A percentile compares a stretch with the other conserved stretches of the same genome.
Evolutionary conservation across 2,888 invertebrate species (phyloP).

Genomic region (Scelioninae gen. 2): DNA sequence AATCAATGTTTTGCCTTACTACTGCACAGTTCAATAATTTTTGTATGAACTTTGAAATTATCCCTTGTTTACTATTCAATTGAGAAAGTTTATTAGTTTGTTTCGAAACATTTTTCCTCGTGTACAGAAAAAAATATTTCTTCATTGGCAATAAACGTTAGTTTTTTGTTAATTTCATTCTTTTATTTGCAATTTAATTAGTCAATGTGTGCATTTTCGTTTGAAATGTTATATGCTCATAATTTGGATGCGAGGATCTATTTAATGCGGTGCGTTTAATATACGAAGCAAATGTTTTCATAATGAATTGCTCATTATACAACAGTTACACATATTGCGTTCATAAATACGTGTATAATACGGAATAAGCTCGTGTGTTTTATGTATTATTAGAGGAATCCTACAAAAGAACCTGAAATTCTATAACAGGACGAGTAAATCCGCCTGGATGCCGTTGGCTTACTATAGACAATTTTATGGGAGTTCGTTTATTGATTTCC

Average conservation of each 20-base stretch:
- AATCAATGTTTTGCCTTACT: too few relatives aligned
- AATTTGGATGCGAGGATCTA: constrained; percentile 20
- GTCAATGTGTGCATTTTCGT: constrained; percentile 13
- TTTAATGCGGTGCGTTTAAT: constrained; percentile 40
- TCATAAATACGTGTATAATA: constrained; percentile 52
- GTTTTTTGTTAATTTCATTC: too few relatives aligned
- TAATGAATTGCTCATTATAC: constrained; percentile 50
- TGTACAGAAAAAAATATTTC: too few relatives aligned
- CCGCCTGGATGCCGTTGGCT: constrained; percentile 52
- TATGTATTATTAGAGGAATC: constrained; percentile 56
- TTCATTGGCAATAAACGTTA: too few relatives aligned
- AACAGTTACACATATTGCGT: constrained; percentile 46
- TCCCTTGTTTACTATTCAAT: too few relatives aligned
- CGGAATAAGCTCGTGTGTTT: constrained; percentile 42
- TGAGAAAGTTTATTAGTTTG: too few relatives aligned
- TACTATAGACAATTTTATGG: constrained; percentile 57
- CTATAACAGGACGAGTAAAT: constrained; percentile 50
- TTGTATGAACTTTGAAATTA: too few relatives aligned
- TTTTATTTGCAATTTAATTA: constrained; percentile 24
- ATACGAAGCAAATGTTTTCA: constrained; percentile 27
- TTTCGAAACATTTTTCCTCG: too few relatives aligned
- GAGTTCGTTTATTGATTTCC: constrained; percentile 49
- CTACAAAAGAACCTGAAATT: constrained; percentile 58
- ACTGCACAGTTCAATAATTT: too few relatives aligned
- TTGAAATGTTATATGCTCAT: constrained; percentile 2